These are phyloP conservation scores for Cancer borealis DNA, from an alignment of 2,888 invertebrate species.

Conservation along the genomic window DNA sequence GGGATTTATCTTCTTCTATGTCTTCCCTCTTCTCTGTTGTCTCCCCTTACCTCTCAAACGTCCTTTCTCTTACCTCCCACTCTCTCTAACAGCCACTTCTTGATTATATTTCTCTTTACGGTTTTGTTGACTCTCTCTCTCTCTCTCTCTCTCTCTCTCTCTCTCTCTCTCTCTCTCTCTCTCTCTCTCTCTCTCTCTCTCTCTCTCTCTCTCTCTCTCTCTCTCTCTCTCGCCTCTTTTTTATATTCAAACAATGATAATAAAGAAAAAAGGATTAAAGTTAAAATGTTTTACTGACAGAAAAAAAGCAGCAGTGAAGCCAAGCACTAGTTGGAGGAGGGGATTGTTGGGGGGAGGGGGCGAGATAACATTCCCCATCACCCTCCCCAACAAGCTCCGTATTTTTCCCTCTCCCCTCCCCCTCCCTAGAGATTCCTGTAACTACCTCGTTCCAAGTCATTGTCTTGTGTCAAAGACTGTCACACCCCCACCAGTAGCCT, in stretches of 20 bases:
- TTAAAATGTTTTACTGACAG: neutral
- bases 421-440: neutral
- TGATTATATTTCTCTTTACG: neutral
- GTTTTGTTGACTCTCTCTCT: too few relatives aligned
- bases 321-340: neutral
- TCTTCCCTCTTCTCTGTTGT: slow-evolving; percentile 17
- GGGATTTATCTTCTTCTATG: neutral
- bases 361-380: too few relatives aligned
- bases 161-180: slow-evolving; percentile 49
- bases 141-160: neutral
- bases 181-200: slow-evolving; percentile 51
- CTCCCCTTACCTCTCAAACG: slow-evolving; percentile 13
- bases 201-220: slow-evolving; percentile 53
- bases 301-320: too few relatives aligned
- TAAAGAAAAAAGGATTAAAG: neutral
- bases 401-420: neutral
- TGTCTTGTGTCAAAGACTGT: too few relatives aligned
- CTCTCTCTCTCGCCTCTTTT: slow-evolving; percentile 20
- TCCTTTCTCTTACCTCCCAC: slow-evolving; percentile 41
- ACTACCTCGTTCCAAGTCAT: neutral
- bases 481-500: neutral
- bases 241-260: neutral
- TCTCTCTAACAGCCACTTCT: slow-evolving; percentile 15
- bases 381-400: neutral
- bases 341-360: neutral